Percentiles rank a stretch among this genome's conserved stretches.
These are phyloP conservation scores for Caenorhabditis virilis DNA, from an alignment of 2,888 invertebrate genomes.

Conservation along the genomic window DNA sequence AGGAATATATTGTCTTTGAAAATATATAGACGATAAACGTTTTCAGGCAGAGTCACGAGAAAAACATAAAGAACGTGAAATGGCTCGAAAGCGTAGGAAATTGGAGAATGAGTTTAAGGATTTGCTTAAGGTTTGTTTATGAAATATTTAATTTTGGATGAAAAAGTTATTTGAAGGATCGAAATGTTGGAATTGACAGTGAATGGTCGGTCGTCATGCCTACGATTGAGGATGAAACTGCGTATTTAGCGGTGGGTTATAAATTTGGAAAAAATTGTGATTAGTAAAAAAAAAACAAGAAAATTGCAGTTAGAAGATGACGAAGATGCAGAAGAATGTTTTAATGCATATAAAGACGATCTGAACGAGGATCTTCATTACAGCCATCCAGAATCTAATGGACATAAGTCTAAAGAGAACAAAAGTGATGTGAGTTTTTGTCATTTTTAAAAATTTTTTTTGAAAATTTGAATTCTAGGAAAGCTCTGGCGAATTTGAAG, in stretches of 20 bases:
- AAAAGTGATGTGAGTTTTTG: slow-evolving; percentile 33
- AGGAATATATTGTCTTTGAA: too few species aligned
- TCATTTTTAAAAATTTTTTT: background rate
- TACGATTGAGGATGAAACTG: slow-evolving; percentile 78
- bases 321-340: slow-evolving; percentile 81
- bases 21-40: too few species aligned
- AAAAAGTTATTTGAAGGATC: slow-evolving; percentile 28
- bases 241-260: slow-evolving; percentile 77
- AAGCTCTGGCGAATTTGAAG: slow-evolving; percentile 40
- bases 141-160: background rate
- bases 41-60: slow-evolving; percentile 79
- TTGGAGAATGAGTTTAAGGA: slow-evolving; percentile 75
- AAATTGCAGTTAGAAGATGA: slow-evolving; percentile 75
- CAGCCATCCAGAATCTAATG: slow-evolving; percentile 33
- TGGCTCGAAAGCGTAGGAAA: slow-evolving; percentile 78
- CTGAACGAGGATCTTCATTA: slow-evolving; percentile 54
- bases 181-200: slow-evolving; percentile 77
- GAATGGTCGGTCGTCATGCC: slow-evolving; percentile 80
- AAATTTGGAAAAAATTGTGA: background rate
- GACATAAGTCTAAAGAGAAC: slow-evolving; percentile 55
- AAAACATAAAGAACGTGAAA: slow-evolving; percentile 90
- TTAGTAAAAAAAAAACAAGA: background rate
- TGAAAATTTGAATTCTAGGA: background rate
- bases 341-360: slow-evolving; percentile 73
- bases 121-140: slow-evolving; percentile 18